These are phyloP conservation scores for Gila robusta DNA, from an alignment of 2,797 vertebrate species.

Conservation along the genomic window DNA sequence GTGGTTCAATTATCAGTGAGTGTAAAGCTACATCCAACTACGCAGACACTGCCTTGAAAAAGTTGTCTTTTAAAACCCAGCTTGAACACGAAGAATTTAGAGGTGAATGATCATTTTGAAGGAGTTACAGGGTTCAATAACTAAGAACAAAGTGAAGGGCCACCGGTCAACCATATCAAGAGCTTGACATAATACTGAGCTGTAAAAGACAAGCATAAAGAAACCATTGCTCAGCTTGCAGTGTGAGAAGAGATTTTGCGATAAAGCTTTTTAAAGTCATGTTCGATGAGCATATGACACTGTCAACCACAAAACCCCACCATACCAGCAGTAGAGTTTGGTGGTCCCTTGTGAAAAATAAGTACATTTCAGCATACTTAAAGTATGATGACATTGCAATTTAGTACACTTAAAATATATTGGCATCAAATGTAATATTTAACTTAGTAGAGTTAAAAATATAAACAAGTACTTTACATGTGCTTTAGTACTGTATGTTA, in stretches of 20 bases:
- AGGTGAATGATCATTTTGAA: conserved; percentile 16
- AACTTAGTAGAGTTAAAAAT: not conserved
- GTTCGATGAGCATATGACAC: not conserved
- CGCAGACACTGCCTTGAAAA: not conserved
- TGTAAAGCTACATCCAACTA: not conserved
- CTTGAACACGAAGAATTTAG: conserved; percentile 14
- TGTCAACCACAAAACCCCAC: not conserved
- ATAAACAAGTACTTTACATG: not conserved
- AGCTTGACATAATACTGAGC: conserved; percentile 11
- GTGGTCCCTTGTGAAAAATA: not conserved
- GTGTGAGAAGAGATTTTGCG: not conserved
- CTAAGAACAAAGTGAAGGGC: not conserved
- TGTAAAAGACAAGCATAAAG: not conserved
- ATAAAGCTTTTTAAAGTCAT: not conserved
- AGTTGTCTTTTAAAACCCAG: not conserved
- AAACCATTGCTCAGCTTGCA: conserved; percentile 12
- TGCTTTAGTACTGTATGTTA: not conserved
- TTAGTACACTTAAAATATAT: not conserved
- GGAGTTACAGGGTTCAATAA: conserved; percentile 29
- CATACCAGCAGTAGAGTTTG: not conserved
- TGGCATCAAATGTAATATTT: not conserved
- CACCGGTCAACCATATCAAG: conserved; percentile 1
- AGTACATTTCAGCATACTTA: not conserved
- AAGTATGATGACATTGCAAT: not conserved
- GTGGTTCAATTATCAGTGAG: conserved; percentile 6